Percentiles rank a stretch among this genome's conserved stretches.
Evolutionary conservation across 2,113 vertebrate species (phyloP).

Genomic region (Corynorhinus townsendii): DNA sequence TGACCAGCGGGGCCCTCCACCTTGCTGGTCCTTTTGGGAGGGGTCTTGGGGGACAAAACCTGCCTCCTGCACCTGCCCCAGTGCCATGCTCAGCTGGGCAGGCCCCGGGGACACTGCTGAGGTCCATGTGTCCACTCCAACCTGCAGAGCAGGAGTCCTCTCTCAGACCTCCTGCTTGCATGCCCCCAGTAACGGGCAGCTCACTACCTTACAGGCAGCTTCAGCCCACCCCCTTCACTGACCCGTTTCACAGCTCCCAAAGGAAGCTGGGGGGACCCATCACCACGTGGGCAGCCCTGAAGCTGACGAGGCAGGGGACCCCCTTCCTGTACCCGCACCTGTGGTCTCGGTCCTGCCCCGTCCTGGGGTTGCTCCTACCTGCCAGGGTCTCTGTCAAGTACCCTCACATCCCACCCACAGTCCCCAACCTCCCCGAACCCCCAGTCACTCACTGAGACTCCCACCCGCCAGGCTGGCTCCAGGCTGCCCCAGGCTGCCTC

Average conservation of each 20-base stretch:
- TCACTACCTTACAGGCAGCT: not conserved
- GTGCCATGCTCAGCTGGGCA: not conserved
- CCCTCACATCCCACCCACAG: not conserved
- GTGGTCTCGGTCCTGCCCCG: rapidly evolving
- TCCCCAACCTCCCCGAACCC: not conserved
- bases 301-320: not conserved
- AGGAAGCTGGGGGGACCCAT: not conserved
- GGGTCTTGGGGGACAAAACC: not conserved
- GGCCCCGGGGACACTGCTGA: not conserved
- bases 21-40: not conserved
- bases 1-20: not conserved
- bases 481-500: not conserved
- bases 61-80: not conserved
- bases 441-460: rapidly evolving
- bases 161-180: not conserved
- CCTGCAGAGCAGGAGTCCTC: not conserved
- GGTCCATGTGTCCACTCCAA: rapidly evolving
- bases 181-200: rapidly evolving
- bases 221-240: not conserved
- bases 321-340: not conserved
- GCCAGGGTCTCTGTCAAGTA: not conserved
- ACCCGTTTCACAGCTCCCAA: not conserved
- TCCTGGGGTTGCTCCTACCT: not conserved
- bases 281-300: too few relatives aligned
- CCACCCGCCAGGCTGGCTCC: rapidly evolving